phyloP scores from a whole-genome alignment of 2,113 vertebrate species.

The Nesogale talazaci region DNA sequence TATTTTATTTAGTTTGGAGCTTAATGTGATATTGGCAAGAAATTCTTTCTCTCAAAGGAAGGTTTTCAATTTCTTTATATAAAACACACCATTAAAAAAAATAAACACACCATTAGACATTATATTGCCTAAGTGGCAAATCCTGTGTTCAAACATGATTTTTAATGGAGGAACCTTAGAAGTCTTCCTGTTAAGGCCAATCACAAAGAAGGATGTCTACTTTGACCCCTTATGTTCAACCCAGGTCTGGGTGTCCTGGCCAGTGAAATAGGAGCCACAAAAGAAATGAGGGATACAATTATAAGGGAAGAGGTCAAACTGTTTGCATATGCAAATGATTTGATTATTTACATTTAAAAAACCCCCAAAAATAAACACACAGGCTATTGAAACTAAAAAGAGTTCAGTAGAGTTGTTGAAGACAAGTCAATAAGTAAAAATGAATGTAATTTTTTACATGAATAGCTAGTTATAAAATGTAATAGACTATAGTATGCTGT shows the following conservation, averaged over 20 bases:
- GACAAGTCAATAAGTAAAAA: constrained; percentile 38
- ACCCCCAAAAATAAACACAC: neutral
- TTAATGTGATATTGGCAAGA: constrained; percentile 64
- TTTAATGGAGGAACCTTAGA: constrained; percentile 62
- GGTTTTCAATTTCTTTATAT: constrained; percentile 73
- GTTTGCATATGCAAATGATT: constrained; percentile 40
- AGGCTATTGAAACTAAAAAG: constrained; percentile 12
- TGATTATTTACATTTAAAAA: constrained; percentile 50
- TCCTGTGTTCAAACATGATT: constrained; percentile 48
- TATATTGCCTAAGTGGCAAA: constrained; percentile 45
- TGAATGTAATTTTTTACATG: constrained; percentile 17
- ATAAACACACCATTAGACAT: constrained; percentile 65
- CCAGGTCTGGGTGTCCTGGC: constrained; percentile 23
- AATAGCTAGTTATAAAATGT: neutral
- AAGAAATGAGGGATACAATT: constrained; percentile 49
- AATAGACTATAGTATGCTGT: neutral
- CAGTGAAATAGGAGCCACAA: constrained; percentile 45
- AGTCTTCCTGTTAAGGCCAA: constrained; percentile 47
- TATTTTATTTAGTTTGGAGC: constrained; percentile 75
- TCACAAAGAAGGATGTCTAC: constrained; percentile 33
- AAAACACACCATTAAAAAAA: constrained; percentile 69
- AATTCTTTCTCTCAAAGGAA: constrained; percentile 46
- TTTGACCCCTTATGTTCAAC: constrained; percentile 46
- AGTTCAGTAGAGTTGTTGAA: neutral
- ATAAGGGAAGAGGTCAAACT: constrained; percentile 25